Evolutionary conservation across 2,113 vertebrate genomes (phyloP), one percentile per base, ranked within the genome.

Genomic region (Psammodynastes pulverulentus): DNA sequence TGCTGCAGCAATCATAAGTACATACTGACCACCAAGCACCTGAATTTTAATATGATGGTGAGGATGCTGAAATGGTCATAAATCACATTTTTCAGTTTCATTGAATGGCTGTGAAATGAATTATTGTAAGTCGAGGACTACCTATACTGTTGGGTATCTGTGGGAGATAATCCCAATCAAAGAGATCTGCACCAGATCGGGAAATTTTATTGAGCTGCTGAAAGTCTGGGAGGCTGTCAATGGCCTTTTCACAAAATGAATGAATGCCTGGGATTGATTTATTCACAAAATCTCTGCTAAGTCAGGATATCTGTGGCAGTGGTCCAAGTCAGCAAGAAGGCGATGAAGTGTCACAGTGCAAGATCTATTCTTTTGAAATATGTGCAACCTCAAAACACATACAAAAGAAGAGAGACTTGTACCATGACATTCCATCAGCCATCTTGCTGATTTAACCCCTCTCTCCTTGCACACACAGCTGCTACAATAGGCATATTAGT

Each of bases 131-230:
- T 4, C 9, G 9, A 29, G 9, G 26, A 62, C 26, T 29, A 62
- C 26, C 24, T 29, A 9, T 29, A 19, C 10, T 53, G 6, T 56
- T 56, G 7, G n/a, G n/a, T n/a, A n/a, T n/a, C n/a, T 49, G 34
- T 24, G 12, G 46, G 2, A 39, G 3, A 48, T 10, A 79, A 17
- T 39, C 24, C n/a, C 58, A 49, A 2, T 10, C 24, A 6, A 48
- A 79, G 17, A 10, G 21, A 52, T 39, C 24, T 15, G 26, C 8
- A 26, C 5, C 0, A 0, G 5, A 6, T 12, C 12, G 1, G 9
- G 45, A 26, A 85, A 85, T 23, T 5, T 85, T 45, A 46, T 15
- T 5, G 12, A 67, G 1, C 29, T 15, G 12, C 62, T 67, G 13
- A 39, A 72, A 34, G 7, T 72, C 67, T 72, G 62, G 62, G 13